These are phyloP conservation scores for Ephialtes manifestator DNA, from an alignment of 2,888 invertebrate species.

Conservation along the genomic window DNA sequence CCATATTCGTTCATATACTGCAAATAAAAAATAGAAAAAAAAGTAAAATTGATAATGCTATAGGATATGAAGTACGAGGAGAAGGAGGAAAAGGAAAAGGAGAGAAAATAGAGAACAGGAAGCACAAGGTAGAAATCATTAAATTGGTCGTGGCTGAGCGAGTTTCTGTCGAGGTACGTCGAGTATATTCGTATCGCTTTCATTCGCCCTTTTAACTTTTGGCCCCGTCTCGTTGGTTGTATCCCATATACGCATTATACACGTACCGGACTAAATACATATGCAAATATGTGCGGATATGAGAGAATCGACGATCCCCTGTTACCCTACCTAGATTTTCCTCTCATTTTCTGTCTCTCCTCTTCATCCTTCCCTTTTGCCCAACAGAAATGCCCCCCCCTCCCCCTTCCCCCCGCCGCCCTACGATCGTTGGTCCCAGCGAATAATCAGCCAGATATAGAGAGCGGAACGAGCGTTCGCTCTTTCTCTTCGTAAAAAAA, in stretches of 20 bases:
- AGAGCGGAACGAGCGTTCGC: conserved; percentile 29
- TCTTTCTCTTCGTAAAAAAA: conserved; percentile 58
- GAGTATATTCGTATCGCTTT: conserved; percentile 75
- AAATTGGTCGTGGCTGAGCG: conserved; percentile 82
- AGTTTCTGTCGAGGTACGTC: conserved; percentile 70
- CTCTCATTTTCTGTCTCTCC: conserved; percentile 54
- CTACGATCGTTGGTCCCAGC: conserved; percentile 65
- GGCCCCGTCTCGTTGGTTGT: conserved; percentile 66
- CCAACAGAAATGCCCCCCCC: conserved; percentile 68
- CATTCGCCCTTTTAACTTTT: conserved; percentile 83
- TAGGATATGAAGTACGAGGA: conserved; percentile 4
- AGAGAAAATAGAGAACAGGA: conserved; percentile 45
- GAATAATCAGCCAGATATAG: conserved; percentile 82
- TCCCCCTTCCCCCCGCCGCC: conserved; percentile 27
- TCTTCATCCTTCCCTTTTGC: conserved; percentile 57
- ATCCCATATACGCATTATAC: conserved; percentile 46
- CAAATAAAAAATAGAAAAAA: conserved; percentile 19
- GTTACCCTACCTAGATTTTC: conserved; percentile 33
- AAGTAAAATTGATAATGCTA: not conserved
- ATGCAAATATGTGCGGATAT: conserved; percentile 81
- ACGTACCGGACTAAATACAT: conserved; percentile 82
- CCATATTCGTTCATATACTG: conserved; percentile 28
- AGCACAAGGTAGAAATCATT: conserved; percentile 77
- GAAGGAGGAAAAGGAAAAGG: conserved; percentile 23
- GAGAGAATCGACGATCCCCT: conserved; percentile 48